phyloP scores from a whole-genome alignment of 1,140 invertebrate species.

The Drosophila quadrilineata region DNA sequence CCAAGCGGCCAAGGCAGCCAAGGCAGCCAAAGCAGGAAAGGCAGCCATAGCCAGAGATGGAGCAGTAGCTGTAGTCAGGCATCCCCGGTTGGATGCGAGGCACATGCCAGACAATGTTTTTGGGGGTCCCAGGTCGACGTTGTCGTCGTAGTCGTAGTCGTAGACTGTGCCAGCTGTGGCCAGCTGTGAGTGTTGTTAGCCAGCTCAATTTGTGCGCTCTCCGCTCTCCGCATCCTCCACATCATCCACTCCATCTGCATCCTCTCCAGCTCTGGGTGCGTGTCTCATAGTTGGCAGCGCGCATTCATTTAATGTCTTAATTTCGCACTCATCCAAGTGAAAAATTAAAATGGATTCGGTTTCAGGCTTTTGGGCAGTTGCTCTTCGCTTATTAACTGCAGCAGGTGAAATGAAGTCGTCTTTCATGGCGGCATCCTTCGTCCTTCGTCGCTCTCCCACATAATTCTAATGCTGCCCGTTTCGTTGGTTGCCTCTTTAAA shows the following conservation, averaged over 20 bases:
- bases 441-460: slow-evolving; percentile 21
- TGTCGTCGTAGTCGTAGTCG: too few relatives aligned
- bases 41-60: neutral
- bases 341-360: slow-evolving; percentile 75
- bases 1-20: too few relatives aligned
- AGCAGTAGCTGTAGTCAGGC: slow-evolving; percentile 3
- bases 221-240: too few relatives aligned
- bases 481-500: slow-evolving; percentile 48
- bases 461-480: slow-evolving; percentile 52
- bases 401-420: slow-evolving; percentile 58
- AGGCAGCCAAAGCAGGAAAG: too few relatives aligned
- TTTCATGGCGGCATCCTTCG: neutral
- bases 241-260: too few relatives aligned
- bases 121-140: neutral
- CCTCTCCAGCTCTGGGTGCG: slow-evolving; percentile 16
- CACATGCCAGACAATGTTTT: slow-evolving; percentile 20
- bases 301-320: slow-evolving; percentile 80
- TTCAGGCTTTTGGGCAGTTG: slow-evolving; percentile 38
- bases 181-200: slow-evolving; percentile 12
- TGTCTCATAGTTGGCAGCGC: slow-evolving; percentile 31
- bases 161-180: slow-evolving; percentile 64
- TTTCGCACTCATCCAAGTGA: slow-evolving; percentile 80
- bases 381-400: slow-evolving; percentile 54
- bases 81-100: too few relatives aligned
- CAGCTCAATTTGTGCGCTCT: slow-evolving; percentile 3